Base-by-base conservation (phyloP, 2,888 invertebrate genomes). In the Hypselothyrea guttata region DNA sequence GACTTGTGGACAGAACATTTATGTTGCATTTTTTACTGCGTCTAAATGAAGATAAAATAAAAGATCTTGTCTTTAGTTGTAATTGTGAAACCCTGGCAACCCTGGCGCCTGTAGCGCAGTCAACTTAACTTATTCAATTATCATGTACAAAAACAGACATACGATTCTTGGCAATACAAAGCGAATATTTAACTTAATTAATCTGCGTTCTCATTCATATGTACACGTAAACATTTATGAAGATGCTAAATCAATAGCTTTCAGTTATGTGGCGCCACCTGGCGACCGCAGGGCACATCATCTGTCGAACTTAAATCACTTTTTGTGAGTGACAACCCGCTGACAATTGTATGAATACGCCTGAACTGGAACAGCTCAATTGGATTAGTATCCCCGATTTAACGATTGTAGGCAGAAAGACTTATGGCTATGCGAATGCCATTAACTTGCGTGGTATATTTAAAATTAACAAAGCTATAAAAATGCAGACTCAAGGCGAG, bases 281-380 rank as follows among this genome's bases (percentile, higher is more conserved):
- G 64, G 52, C 11, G 30, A 47, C 12, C 45, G 13, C 4, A 38
- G 46, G 11, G 4, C n/a, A 28, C 51, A 9, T 22, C 66, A 62
- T 59, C 33, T 33, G 64, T 35, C n/a, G 13, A 49, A 18, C 33
- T 54, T 82, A 78, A 78, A 75, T 78, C 82, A 78, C 68, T 64
- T 63, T 75, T 76, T 75, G 79, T 78, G 78, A 78, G 79, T 78
- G 78, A 78, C 83, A 78, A 79, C 78, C 78, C 78, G 78, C 78
- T 78, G 78, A 83, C 83, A 78, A 83, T 79, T 76, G 74, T 46
- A 52, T 33, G 49, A 58, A 52, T 28, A 18, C 12, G 18, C 5
- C 22, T 22, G 3, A 22, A 13, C 38, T n/a, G 27, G 27, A 30
- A 74, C 64, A 57, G 67, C 78, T 73, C 53, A 77, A 77, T 69